Conservation (phyloP, 1,140 invertebrate genomes). For the Dendroctonus ponderosae region DNA sequence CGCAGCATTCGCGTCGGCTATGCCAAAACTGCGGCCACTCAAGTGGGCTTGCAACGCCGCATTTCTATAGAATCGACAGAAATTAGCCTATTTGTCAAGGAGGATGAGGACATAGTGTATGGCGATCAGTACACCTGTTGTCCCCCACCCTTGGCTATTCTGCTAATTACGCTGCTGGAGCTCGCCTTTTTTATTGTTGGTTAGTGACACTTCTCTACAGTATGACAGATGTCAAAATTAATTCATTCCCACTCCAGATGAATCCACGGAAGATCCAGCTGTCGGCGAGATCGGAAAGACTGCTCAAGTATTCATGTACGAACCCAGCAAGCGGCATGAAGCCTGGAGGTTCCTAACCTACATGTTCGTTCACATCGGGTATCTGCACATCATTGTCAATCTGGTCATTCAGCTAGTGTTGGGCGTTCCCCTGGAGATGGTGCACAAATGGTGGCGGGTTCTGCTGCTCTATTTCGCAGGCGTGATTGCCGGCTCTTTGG, state of each 20-base stretch:
- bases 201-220: neutral
- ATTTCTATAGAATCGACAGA: conserved; percentile 54
- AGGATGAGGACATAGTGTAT: conserved; percentile 66
- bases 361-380: conserved; percentile 95
- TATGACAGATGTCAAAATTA: neutral
- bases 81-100: neutral
- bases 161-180: conserved; percentile 69
- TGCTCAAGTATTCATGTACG: conserved; percentile 50
- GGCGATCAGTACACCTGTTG: conserved; percentile 81
- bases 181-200: conserved; percentile 59
- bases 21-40: conserved; percentile 34
- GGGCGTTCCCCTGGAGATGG: conserved; percentile 92
- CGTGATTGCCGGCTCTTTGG: conserved; percentile 79
- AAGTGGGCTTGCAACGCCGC: conserved; percentile 40
- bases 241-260: conserved; percentile 54
- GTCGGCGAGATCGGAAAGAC: conserved; percentile 32
- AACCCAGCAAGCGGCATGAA: conserved; percentile 74
- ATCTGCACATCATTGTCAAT: conserved; percentile 85
- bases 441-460: conserved; percentile 91
- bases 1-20: conserved; percentile 5
- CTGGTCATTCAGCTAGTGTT: conserved; percentile 87
- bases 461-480: conserved; percentile 76
- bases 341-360: conserved; percentile 84
- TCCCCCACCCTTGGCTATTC: conserved; percentile 82
- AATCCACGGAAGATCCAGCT: conserved; percentile 29